These are phyloP conservation scores for Atherix ibis DNA, from an alignment of 2,888 invertebrate genomes.

Conservation along the genomic window DNA sequence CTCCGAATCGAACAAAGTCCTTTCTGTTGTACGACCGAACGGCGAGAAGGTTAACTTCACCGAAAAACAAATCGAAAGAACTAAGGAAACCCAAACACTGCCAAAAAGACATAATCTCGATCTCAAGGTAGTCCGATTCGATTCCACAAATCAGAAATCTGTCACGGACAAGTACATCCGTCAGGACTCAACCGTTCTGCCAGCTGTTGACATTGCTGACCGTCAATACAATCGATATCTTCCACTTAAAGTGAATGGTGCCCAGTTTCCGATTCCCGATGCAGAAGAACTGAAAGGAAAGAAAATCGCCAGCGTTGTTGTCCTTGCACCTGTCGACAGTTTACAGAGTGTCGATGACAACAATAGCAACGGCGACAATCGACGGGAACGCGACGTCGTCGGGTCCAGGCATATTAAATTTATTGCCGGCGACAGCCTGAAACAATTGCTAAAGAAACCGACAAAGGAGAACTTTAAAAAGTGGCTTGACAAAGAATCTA, in stretches of 20 bases:
- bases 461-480: conserved; percentile 60
- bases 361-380: conserved; percentile 24
- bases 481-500: conserved; percentile 65
- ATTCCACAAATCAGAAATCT: conserved; percentile 58
- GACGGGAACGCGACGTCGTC: conserved; percentile 39
- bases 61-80: conserved; percentile 38
- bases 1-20: conserved; percentile 50
- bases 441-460: conserved; percentile 58
- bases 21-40: conserved; percentile 47
- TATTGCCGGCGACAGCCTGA: conserved; percentile 57
- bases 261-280: conserved; percentile 71
- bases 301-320: conserved; percentile 70
- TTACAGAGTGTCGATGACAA: conserved; percentile 24
- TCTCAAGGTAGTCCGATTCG: conserved; percentile 73
- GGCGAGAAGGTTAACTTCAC: conserved; percentile 39
- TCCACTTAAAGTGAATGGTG: conserved; percentile 69
- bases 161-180: conserved; percentile 57
- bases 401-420: conserved; percentile 55
- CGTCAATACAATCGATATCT: conserved; percentile 69
- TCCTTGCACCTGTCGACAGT: conserved; percentile 67
- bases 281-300: conserved; percentile 57
- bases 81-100: conserved; percentile 21
- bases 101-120: conserved; percentile 48
- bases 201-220: conserved; percentile 57
- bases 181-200: conserved; percentile 53